Percentiles rank a stretch among this genome's conserved stretches.
Conservation (phyloP, 2,888 invertebrate species). For the Macaria liturata region DNA sequence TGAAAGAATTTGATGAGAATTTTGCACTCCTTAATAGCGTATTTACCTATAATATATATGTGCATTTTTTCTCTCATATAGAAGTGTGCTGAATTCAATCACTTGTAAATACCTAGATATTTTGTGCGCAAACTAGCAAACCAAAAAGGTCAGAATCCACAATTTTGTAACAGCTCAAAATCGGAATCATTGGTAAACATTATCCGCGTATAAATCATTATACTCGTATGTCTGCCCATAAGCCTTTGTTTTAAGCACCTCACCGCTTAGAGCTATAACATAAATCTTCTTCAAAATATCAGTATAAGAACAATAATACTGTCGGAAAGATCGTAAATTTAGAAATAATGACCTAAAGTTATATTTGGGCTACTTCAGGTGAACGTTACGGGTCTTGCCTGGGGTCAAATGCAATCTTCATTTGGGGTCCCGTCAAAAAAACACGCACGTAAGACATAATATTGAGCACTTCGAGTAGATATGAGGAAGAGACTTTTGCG, state of each 20-base stretch:
- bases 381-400: slow-evolving; percentile 67
- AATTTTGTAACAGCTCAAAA: slow-evolving; percentile 40
- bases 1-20: too few relatives aligned
- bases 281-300: slow-evolving; percentile 74
- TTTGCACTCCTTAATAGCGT: too few relatives aligned
- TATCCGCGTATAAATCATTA: slow-evolving; percentile 45
- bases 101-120: background rate
- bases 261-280: slow-evolving; percentile 64
- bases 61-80: too few relatives aligned
- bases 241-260: slow-evolving; percentile 45
- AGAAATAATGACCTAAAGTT: slow-evolving; percentile 68
- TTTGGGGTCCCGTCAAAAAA: slow-evolving; percentile 43
- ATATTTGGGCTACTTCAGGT: slow-evolving; percentile 76
- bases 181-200: slow-evolving; percentile 39
- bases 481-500: too few relatives aligned
- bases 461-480: too few relatives aligned
- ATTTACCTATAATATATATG: too few relatives aligned
- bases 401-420: slow-evolving; percentile 73
- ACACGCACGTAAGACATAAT: slow-evolving; percentile 3
- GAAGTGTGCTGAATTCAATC: too few relatives aligned
- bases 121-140: too few relatives aligned
- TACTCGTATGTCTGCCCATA: slow-evolving; percentile 38
- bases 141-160: slow-evolving; percentile 22
- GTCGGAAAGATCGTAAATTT: slow-evolving; percentile 70
- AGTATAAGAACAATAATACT: slow-evolving; percentile 59